phyloP scores from a whole-genome alignment of 2,113 vertebrate genomes.

The Condylura cristata region DNA sequence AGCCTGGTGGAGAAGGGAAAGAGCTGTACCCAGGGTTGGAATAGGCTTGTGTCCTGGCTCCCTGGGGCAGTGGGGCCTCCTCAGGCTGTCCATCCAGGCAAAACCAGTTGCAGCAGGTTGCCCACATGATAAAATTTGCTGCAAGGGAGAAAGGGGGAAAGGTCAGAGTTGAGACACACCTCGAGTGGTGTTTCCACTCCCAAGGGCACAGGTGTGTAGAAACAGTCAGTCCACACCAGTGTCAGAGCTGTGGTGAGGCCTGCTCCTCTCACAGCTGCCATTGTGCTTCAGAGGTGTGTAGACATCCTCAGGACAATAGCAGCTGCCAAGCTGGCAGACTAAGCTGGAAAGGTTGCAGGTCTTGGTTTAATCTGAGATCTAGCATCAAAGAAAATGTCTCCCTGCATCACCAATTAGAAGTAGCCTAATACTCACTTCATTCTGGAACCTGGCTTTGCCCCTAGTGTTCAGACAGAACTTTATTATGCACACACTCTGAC shows the following conservation, averaged over 20 bases:
- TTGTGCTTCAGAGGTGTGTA: background rate
- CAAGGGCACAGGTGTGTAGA: background rate
- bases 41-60: conserved; percentile 87
- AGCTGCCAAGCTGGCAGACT: background rate
- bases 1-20: conserved; percentile 87
- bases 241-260: background rate
- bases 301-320: background rate
- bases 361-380: conserved; percentile 7
- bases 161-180: background rate
- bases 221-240: background rate
- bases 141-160: background rate
- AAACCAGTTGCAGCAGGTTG: conserved; percentile 95
- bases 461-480: background rate
- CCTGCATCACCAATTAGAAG: conserved; percentile 1
- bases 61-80: conserved; percentile 74
- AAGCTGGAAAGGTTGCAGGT: background rate
- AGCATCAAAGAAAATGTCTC: background rate
- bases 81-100: conserved; percentile 90
- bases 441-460: background rate
- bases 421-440: conserved; percentile 6
- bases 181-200: background rate
- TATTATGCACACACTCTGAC: background rate
- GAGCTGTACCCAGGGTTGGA: conserved; percentile 93
- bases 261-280: background rate
- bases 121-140: conserved; percentile 90